Evolutionary conservation across 2,888 invertebrate species (phyloP).

Genomic region (Drosophila pullipes): DNA sequence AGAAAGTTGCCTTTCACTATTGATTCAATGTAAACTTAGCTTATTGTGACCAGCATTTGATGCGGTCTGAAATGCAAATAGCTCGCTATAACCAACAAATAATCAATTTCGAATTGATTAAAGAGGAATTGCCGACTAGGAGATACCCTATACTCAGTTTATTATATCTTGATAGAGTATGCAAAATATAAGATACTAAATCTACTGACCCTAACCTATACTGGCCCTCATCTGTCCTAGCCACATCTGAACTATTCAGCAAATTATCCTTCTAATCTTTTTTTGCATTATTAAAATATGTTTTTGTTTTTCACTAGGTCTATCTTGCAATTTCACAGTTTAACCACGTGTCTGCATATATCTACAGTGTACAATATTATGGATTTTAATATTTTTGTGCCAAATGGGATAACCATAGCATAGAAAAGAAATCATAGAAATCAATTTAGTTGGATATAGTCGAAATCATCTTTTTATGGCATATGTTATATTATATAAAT

Average conservation of each 20-base stretch:
- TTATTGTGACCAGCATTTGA: slow-evolving; percentile 2
- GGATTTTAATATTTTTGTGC: background rate
- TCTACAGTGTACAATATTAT: background rate
- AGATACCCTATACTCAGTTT: background rate
- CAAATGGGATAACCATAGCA: background rate
- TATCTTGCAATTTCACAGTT: background rate
- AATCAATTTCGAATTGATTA: background rate
- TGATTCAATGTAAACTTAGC: background rate
- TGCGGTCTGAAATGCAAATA: background rate
- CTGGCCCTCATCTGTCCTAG: background rate
- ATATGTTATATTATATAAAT: background rate
- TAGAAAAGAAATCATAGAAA: background rate
- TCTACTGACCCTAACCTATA: background rate
- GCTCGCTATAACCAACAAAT: background rate
- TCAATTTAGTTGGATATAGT: background rate
- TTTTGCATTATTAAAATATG: background rate
- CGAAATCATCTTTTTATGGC: background rate
- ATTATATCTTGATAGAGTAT: background rate
- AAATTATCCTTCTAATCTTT: background rate
- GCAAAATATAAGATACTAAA: background rate
- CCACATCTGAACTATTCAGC: background rate
- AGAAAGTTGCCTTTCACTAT: slow-evolving; percentile 1
- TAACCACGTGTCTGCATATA: background rate
- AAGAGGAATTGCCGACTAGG: background rate
- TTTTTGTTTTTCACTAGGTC: background rate